Evolutionary conservation across 2,888 invertebrate species (phyloP).

Genomic region (Tinea semifulvella): DNA sequence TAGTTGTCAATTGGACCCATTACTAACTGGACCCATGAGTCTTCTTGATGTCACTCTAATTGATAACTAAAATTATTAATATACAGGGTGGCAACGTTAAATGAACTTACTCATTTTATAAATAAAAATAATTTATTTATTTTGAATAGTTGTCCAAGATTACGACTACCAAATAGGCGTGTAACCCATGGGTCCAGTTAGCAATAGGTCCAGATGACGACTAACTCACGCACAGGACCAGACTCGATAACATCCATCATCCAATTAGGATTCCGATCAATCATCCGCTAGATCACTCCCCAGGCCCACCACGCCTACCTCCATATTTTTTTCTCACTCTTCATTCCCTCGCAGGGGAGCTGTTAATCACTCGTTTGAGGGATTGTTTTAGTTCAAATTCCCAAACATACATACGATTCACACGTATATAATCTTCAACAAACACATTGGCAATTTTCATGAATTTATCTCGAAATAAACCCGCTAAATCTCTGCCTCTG

Average conservation of each 20-base stretch:
- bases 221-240: conserved; percentile 15
- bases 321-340: conserved; percentile 52
- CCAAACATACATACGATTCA: too few species aligned
- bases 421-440: background rate
- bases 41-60: background rate
- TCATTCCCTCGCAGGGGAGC: conserved; percentile 38
- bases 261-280: conserved; percentile 80
- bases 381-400: conserved; percentile 20
- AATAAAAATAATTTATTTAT: too few species aligned
- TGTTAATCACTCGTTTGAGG: conserved; percentile 54
- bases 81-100: too few species aligned
- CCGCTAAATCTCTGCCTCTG: too few species aligned
- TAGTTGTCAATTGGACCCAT: too few species aligned
- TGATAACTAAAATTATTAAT: too few species aligned
- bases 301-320: conserved; percentile 31
- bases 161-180: too few species aligned
- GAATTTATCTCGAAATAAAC: background rate
- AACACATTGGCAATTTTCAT: background rate
- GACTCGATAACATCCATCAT: conserved; percentile 72
- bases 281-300: conserved; percentile 70
- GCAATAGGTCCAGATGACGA: too few species aligned
- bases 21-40: background rate
- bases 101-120: too few species aligned
- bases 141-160: too few species aligned
- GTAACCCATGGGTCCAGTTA: too few species aligned